Conservation (phyloP, 2,113 vertebrate genomes). For the Uropsilus gracilis region DNA sequence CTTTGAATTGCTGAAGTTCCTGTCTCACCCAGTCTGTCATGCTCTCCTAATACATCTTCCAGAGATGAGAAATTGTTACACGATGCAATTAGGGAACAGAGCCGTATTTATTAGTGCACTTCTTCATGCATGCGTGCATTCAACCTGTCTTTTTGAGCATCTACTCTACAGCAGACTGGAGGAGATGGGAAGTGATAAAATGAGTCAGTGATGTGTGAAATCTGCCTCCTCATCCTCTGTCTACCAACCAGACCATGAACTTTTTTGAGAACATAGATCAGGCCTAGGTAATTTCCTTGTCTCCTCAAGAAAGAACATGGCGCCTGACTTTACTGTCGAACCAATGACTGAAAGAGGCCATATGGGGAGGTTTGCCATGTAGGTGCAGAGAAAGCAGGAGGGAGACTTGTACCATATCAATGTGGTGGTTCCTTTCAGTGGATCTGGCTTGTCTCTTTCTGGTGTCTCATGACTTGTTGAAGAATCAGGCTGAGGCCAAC, state of each 20-base stretch:
- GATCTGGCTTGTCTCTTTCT: neutral
- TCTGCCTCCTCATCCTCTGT: neutral
- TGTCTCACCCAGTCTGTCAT: neutral
- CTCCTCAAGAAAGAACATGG: neutral
- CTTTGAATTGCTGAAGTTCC: neutral
- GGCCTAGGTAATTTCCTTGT: constrained; percentile 20
- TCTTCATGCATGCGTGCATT: neutral
- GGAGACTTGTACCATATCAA: fast-evolving
- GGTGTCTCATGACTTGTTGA: neutral
- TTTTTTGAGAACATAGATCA: neutral
- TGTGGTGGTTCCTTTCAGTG: neutral
- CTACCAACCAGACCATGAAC: neutral
- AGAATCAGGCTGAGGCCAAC: neutral
- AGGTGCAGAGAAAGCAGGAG: neutral
- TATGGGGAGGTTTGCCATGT: neutral
- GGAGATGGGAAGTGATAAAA: neutral
- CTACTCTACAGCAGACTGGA: neutral
- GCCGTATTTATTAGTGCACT: neutral
- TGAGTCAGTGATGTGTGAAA: neutral
- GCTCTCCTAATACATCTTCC: neutral
- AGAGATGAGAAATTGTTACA: neutral
- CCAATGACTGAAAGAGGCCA: neutral
- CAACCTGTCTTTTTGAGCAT: neutral
- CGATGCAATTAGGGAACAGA: neutral
- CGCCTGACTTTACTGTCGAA: neutral